These are phyloP conservation scores for Clinocottus analis DNA, from an alignment of 2,113 vertebrate species.

Conservation along the genomic window DNA sequence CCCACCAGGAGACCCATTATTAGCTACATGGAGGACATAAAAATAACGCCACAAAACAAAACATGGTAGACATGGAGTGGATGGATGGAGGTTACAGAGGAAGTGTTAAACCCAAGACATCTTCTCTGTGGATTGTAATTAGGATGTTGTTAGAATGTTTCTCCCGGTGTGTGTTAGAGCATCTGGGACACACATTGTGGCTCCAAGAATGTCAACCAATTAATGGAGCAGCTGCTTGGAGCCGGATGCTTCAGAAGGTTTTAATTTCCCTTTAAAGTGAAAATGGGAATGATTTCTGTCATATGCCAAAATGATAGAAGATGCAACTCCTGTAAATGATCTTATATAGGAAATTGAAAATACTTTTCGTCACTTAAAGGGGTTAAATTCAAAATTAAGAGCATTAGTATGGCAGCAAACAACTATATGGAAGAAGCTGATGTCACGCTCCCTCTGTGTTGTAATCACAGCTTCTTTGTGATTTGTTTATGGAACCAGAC, in stretches of 20 bases:
- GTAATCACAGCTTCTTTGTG: not conserved
- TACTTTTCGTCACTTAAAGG: not conserved
- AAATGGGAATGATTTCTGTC: slow-evolving; percentile 19
- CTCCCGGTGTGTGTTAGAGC: slow-evolving; percentile 55
- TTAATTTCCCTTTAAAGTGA: not conserved
- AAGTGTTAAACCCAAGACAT: slow-evolving; percentile 70
- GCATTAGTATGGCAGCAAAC: not conserved
- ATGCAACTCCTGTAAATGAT: not conserved
- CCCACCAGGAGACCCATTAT: slow-evolving; percentile 49
- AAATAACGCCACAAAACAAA: slow-evolving; percentile 62
- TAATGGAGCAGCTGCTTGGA: slow-evolving; percentile 50
- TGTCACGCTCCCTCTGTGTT: not conserved
- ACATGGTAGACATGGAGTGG: slow-evolving; percentile 58
- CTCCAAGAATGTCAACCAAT: slow-evolving; percentile 60
- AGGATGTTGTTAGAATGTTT: slow-evolving; percentile 69
- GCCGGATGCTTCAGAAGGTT: slow-evolving; percentile 7
- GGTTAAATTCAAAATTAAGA: not conserved
- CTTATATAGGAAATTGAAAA: not conserved
- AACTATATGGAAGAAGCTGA: not conserved
- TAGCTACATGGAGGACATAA: slow-evolving; percentile 68
- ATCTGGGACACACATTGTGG: slow-evolving; percentile 74
- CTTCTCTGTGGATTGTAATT: slow-evolving; percentile 72
- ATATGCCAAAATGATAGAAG: not conserved
- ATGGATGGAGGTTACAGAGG: slow-evolving; percentile 68
- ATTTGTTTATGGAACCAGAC: not conserved